Conservation (phyloP, 2,888 invertebrate genomes). For the Drosophila anomalata region DNA sequence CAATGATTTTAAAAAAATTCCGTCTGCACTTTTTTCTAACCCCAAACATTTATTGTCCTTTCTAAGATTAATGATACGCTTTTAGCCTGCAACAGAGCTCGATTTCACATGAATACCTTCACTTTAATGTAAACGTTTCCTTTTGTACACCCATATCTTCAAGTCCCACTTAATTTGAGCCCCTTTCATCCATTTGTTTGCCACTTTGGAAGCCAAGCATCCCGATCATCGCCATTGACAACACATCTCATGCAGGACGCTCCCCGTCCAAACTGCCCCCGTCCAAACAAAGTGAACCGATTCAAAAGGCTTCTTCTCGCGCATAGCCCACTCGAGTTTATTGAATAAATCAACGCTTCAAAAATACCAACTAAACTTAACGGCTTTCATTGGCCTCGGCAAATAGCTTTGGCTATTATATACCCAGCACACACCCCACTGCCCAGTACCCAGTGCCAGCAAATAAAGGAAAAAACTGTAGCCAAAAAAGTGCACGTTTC, state of each 20-base stretch:
- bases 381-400: slow-evolving; percentile 70
- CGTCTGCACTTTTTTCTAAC: not conserved
- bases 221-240: slow-evolving; percentile 13
- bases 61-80: not conserved
- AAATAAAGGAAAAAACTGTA: slow-evolving; percentile 62
- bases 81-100: not conserved
- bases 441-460: slow-evolving; percentile 8
- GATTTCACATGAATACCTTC: not conserved
- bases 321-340: slow-evolving; percentile 50
- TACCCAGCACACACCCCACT: slow-evolving; percentile 20
- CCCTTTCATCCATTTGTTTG: slow-evolving; percentile 15
- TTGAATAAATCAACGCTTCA: slow-evolving; percentile 75
- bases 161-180: slow-evolving; percentile 9
- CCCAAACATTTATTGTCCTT: not conserved
- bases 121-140: not conserved
- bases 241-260: slow-evolving; percentile 39
- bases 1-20: not conserved
- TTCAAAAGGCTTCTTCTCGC: slow-evolving; percentile 45
- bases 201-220: slow-evolving; percentile 8
- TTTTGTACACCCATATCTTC: not conserved
- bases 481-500: slow-evolving; percentile 64
- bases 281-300: slow-evolving; percentile 43
- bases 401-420: slow-evolving; percentile 64
- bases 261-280: slow-evolving; percentile 34
- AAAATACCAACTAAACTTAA: slow-evolving; percentile 71